Evolutionary conservation across 2,888 invertebrate genomes (phyloP).

Genomic region (Lamellibrachia satsuma): DNA sequence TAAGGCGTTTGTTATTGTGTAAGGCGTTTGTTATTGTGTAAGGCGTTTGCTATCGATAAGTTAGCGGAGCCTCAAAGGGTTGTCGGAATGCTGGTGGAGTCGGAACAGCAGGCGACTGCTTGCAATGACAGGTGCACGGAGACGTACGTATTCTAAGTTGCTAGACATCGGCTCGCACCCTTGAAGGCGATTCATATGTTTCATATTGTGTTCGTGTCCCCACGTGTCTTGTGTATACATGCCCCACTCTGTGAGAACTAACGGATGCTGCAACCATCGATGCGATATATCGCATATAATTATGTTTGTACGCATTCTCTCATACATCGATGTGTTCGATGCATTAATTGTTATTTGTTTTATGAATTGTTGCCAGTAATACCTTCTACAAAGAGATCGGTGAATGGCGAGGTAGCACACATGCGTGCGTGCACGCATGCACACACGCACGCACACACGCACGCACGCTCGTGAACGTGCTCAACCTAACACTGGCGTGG

Average conservation of each 20-base stretch:
- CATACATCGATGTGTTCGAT: background rate
- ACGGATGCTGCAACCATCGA: too few species aligned
- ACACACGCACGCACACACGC: background rate
- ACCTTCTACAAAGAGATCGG: background rate
- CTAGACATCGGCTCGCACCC: background rate
- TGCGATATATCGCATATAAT: background rate
- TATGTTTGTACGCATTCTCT: background rate
- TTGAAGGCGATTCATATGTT: background rate
- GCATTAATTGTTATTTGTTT: background rate
- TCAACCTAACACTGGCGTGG: background rate
- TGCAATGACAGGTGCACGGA: background rate
- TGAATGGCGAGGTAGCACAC: background rate
- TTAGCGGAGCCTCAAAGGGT: background rate
- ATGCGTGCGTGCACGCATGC: background rate
- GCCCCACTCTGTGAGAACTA: too few species aligned
- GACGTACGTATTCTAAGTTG: background rate
- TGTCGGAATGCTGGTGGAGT: background rate
- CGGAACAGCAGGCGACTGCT: background rate
- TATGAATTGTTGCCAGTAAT: background rate
- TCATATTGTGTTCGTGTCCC: background rate
- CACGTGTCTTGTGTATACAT: background rate
- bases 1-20: background rate
- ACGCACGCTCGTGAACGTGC: background rate
- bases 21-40: too few species aligned
- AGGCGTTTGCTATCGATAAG: background rate